Percentiles rank a stretch among this genome's conserved stretches.
These are phyloP conservation scores for Ariolimax columbianus DNA, from an alignment of 2,888 invertebrate species.

Conservation along the genomic window DNA sequence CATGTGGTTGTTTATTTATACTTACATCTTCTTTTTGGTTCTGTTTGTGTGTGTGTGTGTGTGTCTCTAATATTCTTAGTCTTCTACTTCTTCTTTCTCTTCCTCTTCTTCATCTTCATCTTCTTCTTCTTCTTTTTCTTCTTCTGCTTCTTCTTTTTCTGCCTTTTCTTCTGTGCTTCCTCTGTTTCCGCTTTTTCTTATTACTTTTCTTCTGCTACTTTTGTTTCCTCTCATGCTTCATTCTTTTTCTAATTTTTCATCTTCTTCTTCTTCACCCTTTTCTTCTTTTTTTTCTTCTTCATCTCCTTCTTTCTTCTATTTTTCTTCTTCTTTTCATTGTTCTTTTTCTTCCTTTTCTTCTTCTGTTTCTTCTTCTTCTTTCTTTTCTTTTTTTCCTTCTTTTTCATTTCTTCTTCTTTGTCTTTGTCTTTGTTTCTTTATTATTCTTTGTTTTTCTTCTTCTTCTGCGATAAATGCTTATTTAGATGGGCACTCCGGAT, in stretches of 20 bases:
- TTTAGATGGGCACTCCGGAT: no score
- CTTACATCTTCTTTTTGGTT: background rate
- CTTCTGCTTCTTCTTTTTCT: no score
- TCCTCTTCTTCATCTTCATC: conserved; percentile 9
- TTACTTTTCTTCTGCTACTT: background rate
- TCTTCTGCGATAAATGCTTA: no score
- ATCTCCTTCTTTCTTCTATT: conserved; percentile 22
- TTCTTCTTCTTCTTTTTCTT: background rate
- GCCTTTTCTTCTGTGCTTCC: background rate
- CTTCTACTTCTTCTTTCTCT: conserved; percentile 17
- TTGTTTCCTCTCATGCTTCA: conserved; percentile 11
- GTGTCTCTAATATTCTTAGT: background rate
- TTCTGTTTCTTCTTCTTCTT: no score
- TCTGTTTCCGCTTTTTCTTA: background rate
- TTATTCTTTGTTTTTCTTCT: no score
- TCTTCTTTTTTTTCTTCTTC: conserved; percentile 34
- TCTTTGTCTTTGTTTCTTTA: no score
- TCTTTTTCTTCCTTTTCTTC: no score
- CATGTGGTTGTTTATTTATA: background rate
- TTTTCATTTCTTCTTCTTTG: no score
- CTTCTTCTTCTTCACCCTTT: background rate
- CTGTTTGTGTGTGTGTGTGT: no score
- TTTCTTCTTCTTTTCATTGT: no score
- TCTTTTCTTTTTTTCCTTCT: no score
- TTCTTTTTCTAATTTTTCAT: no score